Conservation (phyloP, 2,113 vertebrate genomes). For the Eleginops maclovinus region DNA sequence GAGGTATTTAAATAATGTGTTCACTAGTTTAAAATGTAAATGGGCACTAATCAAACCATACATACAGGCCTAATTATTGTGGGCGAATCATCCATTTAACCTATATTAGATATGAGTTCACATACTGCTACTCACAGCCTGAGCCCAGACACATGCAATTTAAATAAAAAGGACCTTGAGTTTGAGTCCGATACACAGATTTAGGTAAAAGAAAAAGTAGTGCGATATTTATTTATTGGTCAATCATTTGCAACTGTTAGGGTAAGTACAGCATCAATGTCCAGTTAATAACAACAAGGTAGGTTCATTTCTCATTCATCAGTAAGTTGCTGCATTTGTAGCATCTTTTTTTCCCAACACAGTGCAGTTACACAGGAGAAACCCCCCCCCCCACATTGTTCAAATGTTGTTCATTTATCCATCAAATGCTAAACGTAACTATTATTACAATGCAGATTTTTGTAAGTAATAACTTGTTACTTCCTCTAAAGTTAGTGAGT, state of each 20-base stretch:
- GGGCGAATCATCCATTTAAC: too few species aligned
- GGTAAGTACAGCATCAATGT: constrained; percentile 22
- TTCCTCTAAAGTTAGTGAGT: background rate
- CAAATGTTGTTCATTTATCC: constrained; percentile 14
- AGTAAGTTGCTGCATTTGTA: background rate
- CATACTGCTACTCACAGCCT: background rate
- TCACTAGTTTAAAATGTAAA: background rate
- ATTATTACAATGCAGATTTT: background rate
- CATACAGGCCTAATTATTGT: too few species aligned
- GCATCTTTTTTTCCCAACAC: constrained; percentile 6
- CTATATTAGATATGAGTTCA: too few species aligned
- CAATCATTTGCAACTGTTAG: constrained; percentile 27
- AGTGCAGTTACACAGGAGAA: background rate
- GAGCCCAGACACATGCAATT: background rate
- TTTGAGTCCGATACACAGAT: constrained; percentile 6
- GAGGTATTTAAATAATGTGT: background rate
- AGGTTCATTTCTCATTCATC: background rate
- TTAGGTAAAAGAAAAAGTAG: constrained; percentile 5
- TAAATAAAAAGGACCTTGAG: background rate
- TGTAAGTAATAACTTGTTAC: background rate
- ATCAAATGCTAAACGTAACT: background rate
- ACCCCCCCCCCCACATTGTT: background rate
- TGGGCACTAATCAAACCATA: background rate
- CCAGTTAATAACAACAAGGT: background rate
- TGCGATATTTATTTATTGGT: constrained; percentile 56